Base-by-base conservation (phyloP, 2,797 vertebrate species). In the Chromis chromis region DNA sequence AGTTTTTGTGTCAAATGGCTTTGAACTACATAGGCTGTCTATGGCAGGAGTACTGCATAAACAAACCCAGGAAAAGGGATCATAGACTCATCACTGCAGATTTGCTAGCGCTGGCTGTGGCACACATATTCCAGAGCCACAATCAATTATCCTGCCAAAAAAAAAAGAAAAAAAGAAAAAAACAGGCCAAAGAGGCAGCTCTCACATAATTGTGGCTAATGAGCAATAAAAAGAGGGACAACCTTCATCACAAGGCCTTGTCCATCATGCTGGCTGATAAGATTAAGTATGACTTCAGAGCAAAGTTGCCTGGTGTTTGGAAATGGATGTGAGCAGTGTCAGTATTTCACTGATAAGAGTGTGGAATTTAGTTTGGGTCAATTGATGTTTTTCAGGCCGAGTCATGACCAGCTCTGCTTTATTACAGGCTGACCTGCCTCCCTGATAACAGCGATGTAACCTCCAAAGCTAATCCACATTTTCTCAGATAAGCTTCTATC, bases 161-260 rank as follows among this genome's bases (percentile, higher is more conserved):
- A 4, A 25, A 44, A 19, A 65, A 19, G 25, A 25, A 44, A 19
- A 19, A 8, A 42, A 44, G 8, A 46, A 19, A 49, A 72, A 78
- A 66, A 70, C 40, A 72, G 31, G 74, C 22, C 64, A 74, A 74
- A 71, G 62, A 79, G 70, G 75, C 78, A 79, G 78, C 70, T 58
- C 64, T 65, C 55, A 60, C 25, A 69, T 91, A 83, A 91, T 88
- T 79, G 62, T 42, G 58, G 65, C 74, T 87, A 91, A 92, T 82
- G 79, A 89, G 73, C 71, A 86, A 83, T 79, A 81, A 86, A 86
- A 87, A 83, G 44, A 71, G 56, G 65, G 75, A 85, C 88, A 89
- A 89, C 76, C 81, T 74, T 44, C 66, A 61, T 70, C 82, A 84
- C 54, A 66, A 78, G 73, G 74, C 84, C 78, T 76, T 78, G 79